These are phyloP conservation scores for Heliconius erato DNA, from an alignment of 2,888 invertebrate genomes.

Conservation along the genomic window DNA sequence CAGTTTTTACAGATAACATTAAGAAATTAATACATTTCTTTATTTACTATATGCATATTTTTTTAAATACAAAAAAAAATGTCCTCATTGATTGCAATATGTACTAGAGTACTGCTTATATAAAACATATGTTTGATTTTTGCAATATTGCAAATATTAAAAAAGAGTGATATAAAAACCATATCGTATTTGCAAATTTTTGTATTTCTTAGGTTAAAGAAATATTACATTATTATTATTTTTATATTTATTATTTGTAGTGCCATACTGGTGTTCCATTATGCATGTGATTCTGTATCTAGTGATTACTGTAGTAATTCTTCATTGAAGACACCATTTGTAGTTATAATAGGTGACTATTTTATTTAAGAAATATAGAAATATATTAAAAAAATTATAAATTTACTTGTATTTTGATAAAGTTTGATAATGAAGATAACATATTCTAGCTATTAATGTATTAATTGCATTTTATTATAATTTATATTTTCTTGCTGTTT, in stretches of 20 bases:
- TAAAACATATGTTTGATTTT: too few relatives aligned
- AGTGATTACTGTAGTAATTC: conserved; percentile 6
- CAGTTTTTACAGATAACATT: too few relatives aligned
- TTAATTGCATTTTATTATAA: neutral
- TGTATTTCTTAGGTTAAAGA: neutral
- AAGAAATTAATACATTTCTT: too few relatives aligned
- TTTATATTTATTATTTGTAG: conserved; percentile 23
- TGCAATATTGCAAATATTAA: too few relatives aligned
- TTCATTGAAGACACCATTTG: conserved; percentile 15
- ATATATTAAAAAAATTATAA: neutral
- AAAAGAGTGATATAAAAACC: too few relatives aligned
- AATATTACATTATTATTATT: neutral
- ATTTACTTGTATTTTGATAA: too few relatives aligned
- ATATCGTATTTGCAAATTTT: too few relatives aligned
- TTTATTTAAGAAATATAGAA: neutral
- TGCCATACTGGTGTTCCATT: conserved; percentile 18
- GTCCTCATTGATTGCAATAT: too few relatives aligned
- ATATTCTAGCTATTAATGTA: neutral
- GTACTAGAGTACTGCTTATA: too few relatives aligned
- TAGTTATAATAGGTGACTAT: conserved; percentile 13
- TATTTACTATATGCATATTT: too few relatives aligned
- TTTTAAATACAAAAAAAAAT: too few relatives aligned
- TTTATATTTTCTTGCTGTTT: too few relatives aligned
- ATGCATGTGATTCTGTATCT: conserved; percentile 22
- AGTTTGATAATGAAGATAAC: neutral